These are phyloP conservation scores for Leistus spinibarbis DNA, from an alignment of 2,888 invertebrate species.

Conservation along the genomic window DNA sequence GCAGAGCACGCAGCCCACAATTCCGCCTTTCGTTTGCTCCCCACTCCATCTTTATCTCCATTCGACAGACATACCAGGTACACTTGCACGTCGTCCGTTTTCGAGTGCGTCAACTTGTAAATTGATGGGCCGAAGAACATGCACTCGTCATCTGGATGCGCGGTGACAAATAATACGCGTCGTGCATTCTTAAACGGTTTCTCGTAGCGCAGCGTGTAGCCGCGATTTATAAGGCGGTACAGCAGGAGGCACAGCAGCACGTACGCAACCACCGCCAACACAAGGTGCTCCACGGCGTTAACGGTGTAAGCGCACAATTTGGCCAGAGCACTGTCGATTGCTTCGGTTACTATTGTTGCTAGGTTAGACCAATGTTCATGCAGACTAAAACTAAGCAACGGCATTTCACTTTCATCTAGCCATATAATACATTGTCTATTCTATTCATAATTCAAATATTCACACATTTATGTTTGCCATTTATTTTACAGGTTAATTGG, in stretches of 20 bases:
- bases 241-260: conserved; percentile 61
- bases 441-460: too few relatives aligned
- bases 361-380: background rate
- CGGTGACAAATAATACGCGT: conserved; percentile 81
- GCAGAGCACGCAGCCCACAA: conserved; percentile 79
- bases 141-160: conserved; percentile 98
- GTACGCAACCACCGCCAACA: conserved; percentile 60
- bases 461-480: too few relatives aligned
- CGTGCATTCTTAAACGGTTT: conserved; percentile 61
- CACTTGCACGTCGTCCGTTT: conserved; percentile 68
- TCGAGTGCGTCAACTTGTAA: conserved; percentile 64
- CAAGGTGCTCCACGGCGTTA: conserved; percentile 63
- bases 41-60: conserved; percentile 65
- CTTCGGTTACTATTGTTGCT: background rate
- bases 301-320: conserved; percentile 54
- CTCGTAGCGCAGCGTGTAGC: conserved; percentile 60
- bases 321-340: background rate
- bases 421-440: too few relatives aligned
- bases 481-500: too few relatives aligned
- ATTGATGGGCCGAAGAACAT: conserved; percentile 98
- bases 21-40: conserved; percentile 72
- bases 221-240: conserved; percentile 52
- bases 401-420: too few relatives aligned
- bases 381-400: background rate
- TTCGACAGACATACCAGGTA: conserved; percentile 85